Percentiles rank a stretch among this genome's conserved stretches.
Evolutionary conservation across 2,888 invertebrate genomes (phyloP).

Genomic region (Eretmocerus hayati): DNA sequence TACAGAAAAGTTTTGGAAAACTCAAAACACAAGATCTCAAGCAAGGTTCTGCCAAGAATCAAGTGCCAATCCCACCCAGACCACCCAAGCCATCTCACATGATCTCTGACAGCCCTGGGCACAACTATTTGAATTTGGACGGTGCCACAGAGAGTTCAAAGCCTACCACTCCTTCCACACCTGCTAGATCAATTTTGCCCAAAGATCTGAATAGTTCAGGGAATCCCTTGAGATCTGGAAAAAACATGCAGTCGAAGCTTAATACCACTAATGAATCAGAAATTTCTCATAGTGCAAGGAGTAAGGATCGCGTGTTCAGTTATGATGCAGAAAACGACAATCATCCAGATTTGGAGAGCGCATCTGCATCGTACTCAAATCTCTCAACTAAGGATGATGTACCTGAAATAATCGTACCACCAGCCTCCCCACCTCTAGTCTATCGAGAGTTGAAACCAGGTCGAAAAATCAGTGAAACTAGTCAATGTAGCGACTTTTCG

Average conservation of each 20-base stretch:
- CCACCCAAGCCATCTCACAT: conserved; percentile 68
- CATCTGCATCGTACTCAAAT: conserved; percentile 53
- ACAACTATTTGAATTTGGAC: conserved; percentile 50
- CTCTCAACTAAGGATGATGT: conserved; percentile 51
- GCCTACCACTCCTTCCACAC: conserved; percentile 41
- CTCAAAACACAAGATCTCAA: conserved; percentile 41
- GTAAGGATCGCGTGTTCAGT: conserved; percentile 53
- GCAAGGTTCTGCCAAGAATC: conserved; percentile 31
- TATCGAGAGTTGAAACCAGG: conserved; percentile 56
- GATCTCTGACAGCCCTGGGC: conserved; percentile 45
- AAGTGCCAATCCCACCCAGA: conserved; percentile 60
- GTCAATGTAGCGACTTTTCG: conserved; percentile 46
- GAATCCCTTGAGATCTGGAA: conserved; percentile 48
- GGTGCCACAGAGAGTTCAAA: conserved; percentile 42
- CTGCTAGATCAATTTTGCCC: conserved; percentile 23
- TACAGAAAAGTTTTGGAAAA: conserved; percentile 55
- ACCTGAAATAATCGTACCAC: conserved; percentile 49
- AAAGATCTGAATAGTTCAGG: conserved; percentile 12
- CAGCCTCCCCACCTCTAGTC: conserved; percentile 53
- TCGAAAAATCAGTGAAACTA: conserved; percentile 43
- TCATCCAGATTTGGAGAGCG: conserved; percentile 26
- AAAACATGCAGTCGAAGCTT: conserved; percentile 52
- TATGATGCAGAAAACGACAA: conserved; percentile 51
- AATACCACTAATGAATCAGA: conserved; percentile 36
- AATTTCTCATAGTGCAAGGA: conserved; percentile 50